Evolutionary conservation across 2,888 invertebrate genomes (phyloP).

Genomic region (Lepidocyrtoides sp.): DNA sequence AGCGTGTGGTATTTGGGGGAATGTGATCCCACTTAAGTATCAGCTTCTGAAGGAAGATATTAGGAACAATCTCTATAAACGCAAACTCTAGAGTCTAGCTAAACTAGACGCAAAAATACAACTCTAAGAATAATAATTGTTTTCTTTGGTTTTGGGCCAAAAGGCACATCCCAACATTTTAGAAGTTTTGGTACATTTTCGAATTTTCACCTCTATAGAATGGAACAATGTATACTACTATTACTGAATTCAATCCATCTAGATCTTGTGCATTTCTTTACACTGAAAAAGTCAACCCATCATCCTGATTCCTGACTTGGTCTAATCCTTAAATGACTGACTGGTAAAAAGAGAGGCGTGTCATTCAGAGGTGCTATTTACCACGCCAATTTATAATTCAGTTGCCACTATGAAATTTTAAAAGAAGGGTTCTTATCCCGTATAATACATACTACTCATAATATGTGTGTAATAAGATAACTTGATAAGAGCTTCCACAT

Average conservation of each 20-base stretch:
- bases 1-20: too few species aligned
- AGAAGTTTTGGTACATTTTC: too few species aligned
- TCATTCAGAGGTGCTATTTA: slow-evolving; percentile 53
- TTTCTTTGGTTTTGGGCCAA: too few species aligned
- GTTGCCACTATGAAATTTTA: background rate
- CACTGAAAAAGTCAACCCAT: slow-evolving; percentile 2
- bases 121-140: too few species aligned
- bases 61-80: too few species aligned
- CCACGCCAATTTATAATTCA: slow-evolving; percentile 24
- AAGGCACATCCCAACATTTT: background rate
- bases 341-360: slow-evolving; percentile 47
- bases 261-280: background rate
- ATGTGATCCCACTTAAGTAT: too few species aligned
- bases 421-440: background rate
- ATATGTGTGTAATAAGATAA: background rate
- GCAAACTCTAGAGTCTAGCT: too few species aligned
- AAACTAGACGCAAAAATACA: too few species aligned
- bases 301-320: background rate
- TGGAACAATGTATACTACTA: too few species aligned
- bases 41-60: too few species aligned
- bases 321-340: background rate
- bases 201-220: too few species aligned
- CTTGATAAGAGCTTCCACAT: slow-evolving; percentile 17
- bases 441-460: background rate
- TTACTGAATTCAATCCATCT: too few species aligned